Percentiles rank a stretch among this genome's conserved stretches.
Evolutionary conservation across 2,797 vertebrate genomes (phyloP).

Genomic region (Alectoris magna): DNA sequence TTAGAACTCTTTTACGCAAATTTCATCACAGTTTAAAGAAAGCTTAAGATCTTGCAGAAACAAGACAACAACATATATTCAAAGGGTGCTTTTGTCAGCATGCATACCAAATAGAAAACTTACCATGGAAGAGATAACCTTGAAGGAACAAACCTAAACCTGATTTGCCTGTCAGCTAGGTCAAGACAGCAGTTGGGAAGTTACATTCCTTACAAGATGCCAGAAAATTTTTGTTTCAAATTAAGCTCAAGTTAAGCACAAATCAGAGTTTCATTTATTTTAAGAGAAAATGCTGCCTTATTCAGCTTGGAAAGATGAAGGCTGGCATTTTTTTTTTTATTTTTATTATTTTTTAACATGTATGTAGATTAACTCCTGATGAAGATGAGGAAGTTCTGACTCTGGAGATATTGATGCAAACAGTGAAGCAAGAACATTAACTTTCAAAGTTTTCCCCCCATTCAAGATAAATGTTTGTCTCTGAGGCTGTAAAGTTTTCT

Average conservation of each 20-base stretch:
- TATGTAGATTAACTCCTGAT: background rate
- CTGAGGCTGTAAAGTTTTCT: background rate
- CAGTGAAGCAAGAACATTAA: rapidly evolving
- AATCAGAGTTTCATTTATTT: background rate
- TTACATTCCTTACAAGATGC: background rate
- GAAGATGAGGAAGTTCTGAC: background rate
- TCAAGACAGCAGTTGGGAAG: conserved; percentile 20
- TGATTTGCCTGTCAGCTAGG: conserved; percentile 31
- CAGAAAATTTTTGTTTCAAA: conserved; percentile 11
- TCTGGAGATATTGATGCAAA: background rate
- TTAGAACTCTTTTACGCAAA: conserved; percentile 60
- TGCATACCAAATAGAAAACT: conserved; percentile 52
- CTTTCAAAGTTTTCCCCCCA: background rate
- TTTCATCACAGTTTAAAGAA: conserved; percentile 66
- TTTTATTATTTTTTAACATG: background rate
- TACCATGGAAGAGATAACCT: conserved; percentile 40
- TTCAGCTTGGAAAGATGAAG: background rate
- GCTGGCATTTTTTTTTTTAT: background rate
- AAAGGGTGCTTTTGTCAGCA: conserved; percentile 49
- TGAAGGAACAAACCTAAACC: conserved; percentile 33
- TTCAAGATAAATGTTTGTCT: background rate
- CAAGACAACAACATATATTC: conserved; percentile 56
- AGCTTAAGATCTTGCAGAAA: conserved; percentile 65
- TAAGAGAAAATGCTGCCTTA: background rate
- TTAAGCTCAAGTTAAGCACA: background rate